Evolutionary conservation across 2,113 vertebrate genomes (phyloP).

Genomic region (Neopipo cinnamomea): DNA sequence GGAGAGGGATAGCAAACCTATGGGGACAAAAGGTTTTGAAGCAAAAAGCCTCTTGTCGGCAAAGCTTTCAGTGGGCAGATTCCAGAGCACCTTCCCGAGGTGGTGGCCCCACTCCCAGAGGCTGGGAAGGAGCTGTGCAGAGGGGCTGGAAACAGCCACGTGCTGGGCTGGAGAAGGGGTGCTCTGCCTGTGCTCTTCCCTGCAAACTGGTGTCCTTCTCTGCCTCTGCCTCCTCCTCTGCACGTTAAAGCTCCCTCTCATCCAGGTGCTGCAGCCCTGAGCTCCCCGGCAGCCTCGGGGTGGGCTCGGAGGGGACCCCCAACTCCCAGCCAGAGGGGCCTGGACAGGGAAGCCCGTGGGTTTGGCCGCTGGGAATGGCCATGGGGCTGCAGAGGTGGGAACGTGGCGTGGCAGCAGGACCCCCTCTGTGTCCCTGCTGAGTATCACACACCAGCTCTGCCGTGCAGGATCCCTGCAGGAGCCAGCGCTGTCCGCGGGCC

Average conservation of each 20-base stretch:
- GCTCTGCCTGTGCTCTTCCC: neutral
- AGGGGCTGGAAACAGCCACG: neutral
- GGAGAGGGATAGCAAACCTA: neutral
- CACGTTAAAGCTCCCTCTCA: neutral
- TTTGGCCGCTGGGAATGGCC: neutral
- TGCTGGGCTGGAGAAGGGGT: neutral
- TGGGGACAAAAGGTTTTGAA: neutral
- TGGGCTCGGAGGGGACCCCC: neutral
- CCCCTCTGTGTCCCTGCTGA: neutral
- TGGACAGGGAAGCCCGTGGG: neutral
- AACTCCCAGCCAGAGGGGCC: neutral
- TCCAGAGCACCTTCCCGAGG: neutral
- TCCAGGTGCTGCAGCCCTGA: neutral
- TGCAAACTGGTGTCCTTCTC: neutral
- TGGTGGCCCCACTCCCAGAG: neutral
- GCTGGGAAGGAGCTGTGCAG: neutral
- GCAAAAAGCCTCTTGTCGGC: neutral
- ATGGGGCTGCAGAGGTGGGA: neutral
- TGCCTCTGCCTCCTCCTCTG: too few species aligned
- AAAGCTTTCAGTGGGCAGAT: neutral
- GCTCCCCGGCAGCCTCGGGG: neutral
- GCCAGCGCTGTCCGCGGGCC: fast-evolving
- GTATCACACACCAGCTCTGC: neutral
- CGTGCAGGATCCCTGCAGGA: fast-evolving
- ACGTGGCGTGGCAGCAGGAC: neutral